Evolutionary conservation across 2,797 vertebrate genomes (phyloP), one percentile per base, ranked within the genome.

Genomic region (Rhinatrema bivittatum): DNA sequence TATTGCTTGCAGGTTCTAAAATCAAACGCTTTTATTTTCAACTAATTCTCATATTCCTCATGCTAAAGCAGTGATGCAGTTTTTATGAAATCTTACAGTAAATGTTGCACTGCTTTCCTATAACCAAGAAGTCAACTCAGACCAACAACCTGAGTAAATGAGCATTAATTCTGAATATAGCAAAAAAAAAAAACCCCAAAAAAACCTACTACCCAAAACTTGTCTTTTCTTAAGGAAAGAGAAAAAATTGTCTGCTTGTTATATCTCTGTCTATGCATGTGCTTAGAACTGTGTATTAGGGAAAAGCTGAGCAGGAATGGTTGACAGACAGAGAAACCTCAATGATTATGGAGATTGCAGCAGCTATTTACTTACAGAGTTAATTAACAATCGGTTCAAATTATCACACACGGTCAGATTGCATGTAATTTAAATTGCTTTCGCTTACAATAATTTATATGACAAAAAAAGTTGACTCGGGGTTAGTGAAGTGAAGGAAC

Each of bases 391-490:
- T 60, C 62, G 1, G 43, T 50, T 59, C 44, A 54, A 46, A 55
- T 54, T 56, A 64, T 62, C 53, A 34, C 35, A 50, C 4, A 0
- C 47, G 53, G 50, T 61, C 14, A 8, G 46, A 33, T 62, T 46
- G 53, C 34, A 43, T 61, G 34, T 19, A 24, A 27, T 59, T 65
- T 43, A 59, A 39, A 50, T 56, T 4, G 29, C 29, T 47, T 61
- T 55, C 51, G 16, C 14, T 34, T 10, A 29, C 34, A 33, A 33
- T 62, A 67, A 70, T 57, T 66, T 0, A 2, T 10, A 46, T 53
- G 61, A 48, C 38, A 42, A 46, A 53, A 55, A 63, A 70, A 62
- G 13, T 47, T 65, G 56, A 20, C 32, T 51, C 33, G 39, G 60
- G 39, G 16, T 63, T 48, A 57, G 29, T 32, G 34, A 39, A 44